A percentile compares a stretch with the other conserved stretches of the same genome.
These are phyloP conservation scores for Myxocyprinus asiaticus DNA, from an alignment of 2,113 vertebrate species.

Conservation along the genomic window DNA sequence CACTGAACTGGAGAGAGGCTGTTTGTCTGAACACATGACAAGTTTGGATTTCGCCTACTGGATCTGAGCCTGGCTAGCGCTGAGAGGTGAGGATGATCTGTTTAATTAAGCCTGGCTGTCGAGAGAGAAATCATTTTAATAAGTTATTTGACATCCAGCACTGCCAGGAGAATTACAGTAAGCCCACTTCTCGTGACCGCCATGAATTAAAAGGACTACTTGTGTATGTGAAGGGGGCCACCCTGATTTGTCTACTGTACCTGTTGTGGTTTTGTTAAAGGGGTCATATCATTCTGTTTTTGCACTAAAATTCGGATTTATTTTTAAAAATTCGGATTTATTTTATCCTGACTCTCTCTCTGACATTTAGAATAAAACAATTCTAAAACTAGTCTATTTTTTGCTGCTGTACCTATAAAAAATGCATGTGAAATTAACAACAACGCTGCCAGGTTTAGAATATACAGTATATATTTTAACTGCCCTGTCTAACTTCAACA, in stretches of 20 bases:
- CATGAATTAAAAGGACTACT: slow-evolving; percentile 7
- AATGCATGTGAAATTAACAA: neutral
- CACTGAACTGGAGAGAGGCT: neutral
- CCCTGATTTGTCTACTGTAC: no score
- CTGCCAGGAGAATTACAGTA: slow-evolving; percentile 38
- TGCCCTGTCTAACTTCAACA: neutral
- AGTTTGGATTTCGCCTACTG: slow-evolving; percentile 12
- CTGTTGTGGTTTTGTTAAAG: no score
- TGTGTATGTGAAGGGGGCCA: neutral
- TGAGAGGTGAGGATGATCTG: slow-evolving; percentile 34
- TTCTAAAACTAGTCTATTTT: no score
- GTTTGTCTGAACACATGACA: slow-evolving; percentile 20
- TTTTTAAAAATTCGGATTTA: no score
- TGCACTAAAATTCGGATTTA: no score
- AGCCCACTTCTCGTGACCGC: slow-evolving; percentile 46
- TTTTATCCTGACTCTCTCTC: no score
- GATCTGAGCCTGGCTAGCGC: slow-evolving; percentile 23
- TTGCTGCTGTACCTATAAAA: no score
- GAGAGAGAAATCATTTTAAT: slow-evolving; percentile 52
- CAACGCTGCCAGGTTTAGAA: no score
- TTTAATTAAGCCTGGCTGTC: slow-evolving; percentile 53
- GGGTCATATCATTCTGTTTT: no score
- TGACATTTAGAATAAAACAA: no score
- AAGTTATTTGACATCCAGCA: slow-evolving; percentile 54
- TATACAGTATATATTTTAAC: neutral